Conservation (phyloP, 64 coral and sea anemone species). For the Porites australiensis region DNA sequence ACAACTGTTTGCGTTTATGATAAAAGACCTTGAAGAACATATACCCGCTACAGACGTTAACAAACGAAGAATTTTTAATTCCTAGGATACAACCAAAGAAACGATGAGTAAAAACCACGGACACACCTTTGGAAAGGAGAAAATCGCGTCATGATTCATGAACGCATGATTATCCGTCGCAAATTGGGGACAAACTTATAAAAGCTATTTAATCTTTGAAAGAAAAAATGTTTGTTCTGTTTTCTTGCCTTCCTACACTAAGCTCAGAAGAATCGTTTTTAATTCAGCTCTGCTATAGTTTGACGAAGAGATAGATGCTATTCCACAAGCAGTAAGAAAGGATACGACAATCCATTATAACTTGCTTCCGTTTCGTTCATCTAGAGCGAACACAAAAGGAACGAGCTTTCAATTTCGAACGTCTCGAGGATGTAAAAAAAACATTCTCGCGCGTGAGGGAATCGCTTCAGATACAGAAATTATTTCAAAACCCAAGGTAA, state of each 20-base stretch:
- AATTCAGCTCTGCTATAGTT: neutral
- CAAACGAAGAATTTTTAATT: neutral
- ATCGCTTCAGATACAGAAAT: neutral
- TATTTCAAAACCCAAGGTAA: neutral
- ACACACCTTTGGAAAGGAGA: slow-evolving; percentile 5
- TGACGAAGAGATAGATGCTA: neutral
- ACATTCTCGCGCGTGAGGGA: neutral
- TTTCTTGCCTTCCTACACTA: neutral
- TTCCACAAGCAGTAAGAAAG: neutral
- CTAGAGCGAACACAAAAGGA: slow-evolving; percentile 1
- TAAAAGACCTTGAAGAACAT: no score
- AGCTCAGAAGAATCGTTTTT: neutral
- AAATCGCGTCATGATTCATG: neutral
- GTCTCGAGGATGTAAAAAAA: neutral
- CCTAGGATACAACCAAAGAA: neutral
- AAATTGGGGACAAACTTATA: neutral
- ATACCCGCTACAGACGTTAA: neutral
- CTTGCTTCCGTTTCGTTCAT: neutral
- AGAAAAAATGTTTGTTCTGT: neutral
- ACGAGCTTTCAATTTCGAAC: slow-evolving; percentile 32
- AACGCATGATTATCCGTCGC: no score
- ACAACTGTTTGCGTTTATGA: no score
- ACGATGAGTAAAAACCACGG: neutral
- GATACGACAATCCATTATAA: neutral
- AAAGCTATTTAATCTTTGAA: neutral